A percentile compares a stretch with the other conserved stretches of the same genome.
phyloP scores from a whole-genome alignment of 2,888 invertebrate species.

The Blastobasis lacticolella region DNA sequence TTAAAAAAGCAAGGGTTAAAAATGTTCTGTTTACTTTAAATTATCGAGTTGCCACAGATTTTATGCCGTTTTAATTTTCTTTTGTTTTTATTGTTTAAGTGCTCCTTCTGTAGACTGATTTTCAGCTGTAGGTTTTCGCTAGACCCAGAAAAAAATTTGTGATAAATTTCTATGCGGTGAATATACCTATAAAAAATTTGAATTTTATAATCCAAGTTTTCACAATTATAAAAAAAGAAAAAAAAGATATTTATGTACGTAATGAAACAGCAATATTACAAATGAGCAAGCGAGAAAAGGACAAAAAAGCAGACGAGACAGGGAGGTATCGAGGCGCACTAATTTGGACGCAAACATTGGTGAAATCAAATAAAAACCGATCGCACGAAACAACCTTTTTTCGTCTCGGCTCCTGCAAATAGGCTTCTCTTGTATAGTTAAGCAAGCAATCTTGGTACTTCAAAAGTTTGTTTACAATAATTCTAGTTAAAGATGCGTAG shows the following conservation, averaged over 20 bases:
- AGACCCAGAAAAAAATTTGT: no score
- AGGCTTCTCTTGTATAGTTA: slow-evolving; percentile 32
- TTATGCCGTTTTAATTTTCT: slow-evolving; percentile 10
- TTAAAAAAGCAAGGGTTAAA: slow-evolving; percentile 53
- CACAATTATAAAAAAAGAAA: no score
- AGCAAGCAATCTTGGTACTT: not conserved
- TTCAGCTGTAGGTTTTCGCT: no score
- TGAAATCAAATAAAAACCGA: slow-evolving; percentile 72
- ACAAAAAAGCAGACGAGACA: slow-evolving; percentile 16
- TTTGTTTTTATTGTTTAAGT: slow-evolving; percentile 1
- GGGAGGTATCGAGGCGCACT: slow-evolving; percentile 36
- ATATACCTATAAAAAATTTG: no score
- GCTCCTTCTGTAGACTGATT: no score
- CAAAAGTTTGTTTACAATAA: no score
- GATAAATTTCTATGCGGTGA: no score
- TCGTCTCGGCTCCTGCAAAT: slow-evolving; percentile 65
- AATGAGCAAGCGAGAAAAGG: no score
- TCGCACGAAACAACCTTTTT: slow-evolving; percentile 71
- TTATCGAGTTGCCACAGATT: slow-evolving; percentile 34
- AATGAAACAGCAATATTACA: no score
- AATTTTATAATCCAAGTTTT: no score
- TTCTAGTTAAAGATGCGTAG: no score
- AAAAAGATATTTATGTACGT: no score
- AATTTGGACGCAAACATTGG: slow-evolving; percentile 68
- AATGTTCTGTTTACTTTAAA: slow-evolving; percentile 47